Evolutionary conservation across 1,140 invertebrate species (phyloP).

Genomic region (Caligus rogercresseyi): DNA sequence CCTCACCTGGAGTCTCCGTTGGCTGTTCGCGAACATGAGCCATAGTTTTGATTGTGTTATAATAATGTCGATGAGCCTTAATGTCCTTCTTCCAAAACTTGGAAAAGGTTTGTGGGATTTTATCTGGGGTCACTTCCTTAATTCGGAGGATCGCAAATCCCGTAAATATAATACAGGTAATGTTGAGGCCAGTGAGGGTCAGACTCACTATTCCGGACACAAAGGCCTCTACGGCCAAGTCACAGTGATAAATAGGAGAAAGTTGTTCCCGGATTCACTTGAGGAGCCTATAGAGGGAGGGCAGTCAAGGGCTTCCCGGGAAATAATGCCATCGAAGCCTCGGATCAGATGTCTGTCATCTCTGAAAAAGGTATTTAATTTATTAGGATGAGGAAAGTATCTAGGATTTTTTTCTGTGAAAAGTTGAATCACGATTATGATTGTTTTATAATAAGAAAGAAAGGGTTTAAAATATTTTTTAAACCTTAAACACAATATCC

Average conservation of each 20-base stretch:
- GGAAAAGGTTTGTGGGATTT: slow-evolving; percentile 47
- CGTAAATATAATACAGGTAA: slow-evolving; percentile 59
- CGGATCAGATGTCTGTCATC: neutral
- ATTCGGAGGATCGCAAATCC: slow-evolving; percentile 36
- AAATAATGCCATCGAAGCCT: neutral
- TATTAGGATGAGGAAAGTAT: slow-evolving; percentile 30
- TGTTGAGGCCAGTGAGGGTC: slow-evolving; percentile 58
- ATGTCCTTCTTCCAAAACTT: slow-evolving; percentile 65
- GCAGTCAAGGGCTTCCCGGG: neutral
- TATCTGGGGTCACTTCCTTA: slow-evolving; percentile 67
- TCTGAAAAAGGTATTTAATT: neutral
- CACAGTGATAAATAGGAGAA: slow-evolving; percentile 44
- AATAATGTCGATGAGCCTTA: slow-evolving; percentile 43
- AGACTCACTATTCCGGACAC: slow-evolving; percentile 59
- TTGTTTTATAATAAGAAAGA: too few species aligned
- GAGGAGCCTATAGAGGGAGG: slow-evolving; percentile 31
- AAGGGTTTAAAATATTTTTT: too few species aligned
- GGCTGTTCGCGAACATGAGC: slow-evolving; percentile 23
- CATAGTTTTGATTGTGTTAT: slow-evolving; percentile 26
- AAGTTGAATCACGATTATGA: neutral
- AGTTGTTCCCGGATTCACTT: neutral
- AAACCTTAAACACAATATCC: too few species aligned
- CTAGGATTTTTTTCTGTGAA: too few species aligned
- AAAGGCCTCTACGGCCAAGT: slow-evolving; percentile 52
- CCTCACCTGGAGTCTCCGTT: too few species aligned